Base-by-base conservation (phyloP, 2,113 vertebrate species). In the Eubucco bourcierii region DNA sequence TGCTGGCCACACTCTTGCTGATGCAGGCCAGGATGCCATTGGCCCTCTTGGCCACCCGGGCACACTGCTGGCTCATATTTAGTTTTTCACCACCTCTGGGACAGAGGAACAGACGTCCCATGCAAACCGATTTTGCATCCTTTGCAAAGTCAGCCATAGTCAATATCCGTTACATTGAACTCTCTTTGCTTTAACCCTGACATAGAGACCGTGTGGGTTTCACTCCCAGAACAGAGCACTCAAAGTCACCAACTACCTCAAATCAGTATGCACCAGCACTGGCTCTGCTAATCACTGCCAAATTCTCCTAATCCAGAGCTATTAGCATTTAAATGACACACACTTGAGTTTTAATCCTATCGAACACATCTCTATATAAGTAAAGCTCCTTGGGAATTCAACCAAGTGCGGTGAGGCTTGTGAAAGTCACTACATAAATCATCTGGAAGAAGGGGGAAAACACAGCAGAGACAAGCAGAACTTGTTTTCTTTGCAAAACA, bases 271-370 rank as follows among this genome's bases (percentile, higher is more conserved):
- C 88, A 79, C 56, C 90, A 94, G 75, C 90, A 59, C 70, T 68
- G 46, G 58, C 86, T 81, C 59, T 59, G 41, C 18, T 56, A 87
- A 93, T 56, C 78, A 84, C 74, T 70, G 77, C 84, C 84, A 66
- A 92, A 10, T 68, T 80, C 80, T 86, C 82, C 85, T 86, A 84
- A 92, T 91, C 80, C 80, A 84, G 12, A 85, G 39, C 68, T 73
- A 94, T 90, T 93, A 96, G 73, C 90, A 94, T 96, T 93, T 93
- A 92, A 96, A 95, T 79, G 27, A 78, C 77, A 68, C 81, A 61
- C 31, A 81, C 78, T 94, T 67, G 86, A 87, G 58, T 67, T 90
- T 83, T 80, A 93, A 85, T 90, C 73, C 88, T 87, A 78, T 91
- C 94, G 88, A 70, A 83, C 65, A 85, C 47, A 90, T 94, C 72